Base-by-base conservation (phyloP, 2,797 vertebrate species). In the Enteromius paludinosus region DNA sequence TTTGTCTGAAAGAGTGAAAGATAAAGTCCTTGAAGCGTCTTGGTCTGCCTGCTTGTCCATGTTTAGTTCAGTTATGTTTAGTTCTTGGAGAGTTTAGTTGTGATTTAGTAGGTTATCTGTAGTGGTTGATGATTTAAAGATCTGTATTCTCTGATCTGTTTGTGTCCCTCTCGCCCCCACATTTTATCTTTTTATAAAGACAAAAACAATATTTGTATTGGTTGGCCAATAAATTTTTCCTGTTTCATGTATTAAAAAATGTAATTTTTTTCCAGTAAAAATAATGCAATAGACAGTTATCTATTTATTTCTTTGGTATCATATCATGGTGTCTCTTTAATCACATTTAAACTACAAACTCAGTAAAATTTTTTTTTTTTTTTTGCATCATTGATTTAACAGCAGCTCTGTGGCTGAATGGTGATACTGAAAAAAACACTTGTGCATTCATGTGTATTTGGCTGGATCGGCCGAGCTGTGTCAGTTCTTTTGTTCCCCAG, bases 391-490 rank as follows among this genome's bases (percentile, higher is more conserved):
- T 25, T 23, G 41, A 33, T 28, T 77, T 7, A 30, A 64, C 43
- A 41, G 54, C 73, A 41, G 38, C 35, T 9, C n/a, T 1, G 0
- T 45, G 17, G 35, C 23, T 30, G 59, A 77, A 45, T 30, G 17
- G 59, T 7, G 17, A n/a, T 64, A 62, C 56, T n/a, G 59, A 18
- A 65, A 47, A 59, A 65, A 65, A 47, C 28, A 15, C 41, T 47
- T 14, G 43, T 64, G 75, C 43, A 64, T 47, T 35, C 12, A 10
- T 78, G 75, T 64, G 61, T 49, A 35, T 78, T 61, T 78, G 75
- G 75, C 41, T 65, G 43, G 25, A 78, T 64, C 59, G 11, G 41
- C 56, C 61, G 5, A 9, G 38, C 56, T 76, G 23, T 76, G 61
- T 78, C 73, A 45, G 56, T 45, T 76, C 4, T 78, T 65, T 35